Evolutionary conservation across 2,113 vertebrate genomes (phyloP), one percentile per base, ranked within the genome.

Genomic region (Elanus axillaris): DNA sequence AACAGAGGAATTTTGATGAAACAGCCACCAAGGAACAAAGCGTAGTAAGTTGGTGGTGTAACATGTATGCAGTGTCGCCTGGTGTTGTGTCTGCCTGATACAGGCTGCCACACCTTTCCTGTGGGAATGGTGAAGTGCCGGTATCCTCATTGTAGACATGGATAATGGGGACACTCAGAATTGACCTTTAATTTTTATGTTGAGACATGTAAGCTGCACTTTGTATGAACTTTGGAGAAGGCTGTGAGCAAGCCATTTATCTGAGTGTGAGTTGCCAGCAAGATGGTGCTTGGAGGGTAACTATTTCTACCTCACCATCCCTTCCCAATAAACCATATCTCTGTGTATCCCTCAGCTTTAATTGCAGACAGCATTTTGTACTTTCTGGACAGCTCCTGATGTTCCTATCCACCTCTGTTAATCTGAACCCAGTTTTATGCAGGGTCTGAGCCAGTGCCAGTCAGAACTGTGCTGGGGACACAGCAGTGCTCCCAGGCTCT

Each of bases 111-210:
- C 45, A 17, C 45, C 68, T 42, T 84, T 88, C 83, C 74, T 3
- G 8, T 47, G 69, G 74, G n/a, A 43, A 19, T 26, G 69, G 52
- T 26, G 38, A 50, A 43, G 59, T 69, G 75, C 55, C 1, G 0
- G 2, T 22, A 9, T 62, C 62, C 47, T 86, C 52, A 14, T 18
- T 0, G 0, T 16, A 21, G 32, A 11, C 26, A 0, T 6, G 13
- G 64, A 19, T 55, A 5, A 73, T 19, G 52, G 29, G 17, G 19
- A 31, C 71, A 32, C 75, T 88, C 66, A 62, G 42, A 42, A 62
- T 1, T 87, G 76, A 66, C 63, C 76, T 75, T 53, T 45, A 58
- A 21, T 43, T 79, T 64, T 43, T 21, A n/a, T 73, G 42, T 5
- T 64, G 85, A 63, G 58, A 21, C 16, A 12, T 0, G 0, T 23